Base-by-base conservation (phyloP, 1,140 invertebrate genomes). In the Microvelia longipes region DNA sequence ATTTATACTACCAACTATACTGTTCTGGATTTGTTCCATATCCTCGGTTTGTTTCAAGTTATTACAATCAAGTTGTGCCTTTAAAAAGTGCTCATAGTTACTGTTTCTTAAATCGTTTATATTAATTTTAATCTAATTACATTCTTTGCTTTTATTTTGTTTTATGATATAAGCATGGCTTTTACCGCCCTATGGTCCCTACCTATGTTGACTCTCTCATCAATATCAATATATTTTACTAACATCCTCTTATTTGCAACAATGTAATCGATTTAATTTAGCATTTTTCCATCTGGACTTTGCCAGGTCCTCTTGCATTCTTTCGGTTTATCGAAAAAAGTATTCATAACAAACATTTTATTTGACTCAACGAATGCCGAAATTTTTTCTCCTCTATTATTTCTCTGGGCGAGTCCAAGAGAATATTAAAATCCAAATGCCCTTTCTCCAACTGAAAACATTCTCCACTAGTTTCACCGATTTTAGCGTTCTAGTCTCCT, bases 171-270 rank as follows among this genome's bases (percentile, higher is more conserved):
- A 60, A 11, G 19, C 11, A 60, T 19, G 19, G 11, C 11, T 60
- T 60, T 11, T 11, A 60, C 35, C 19, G 29, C 27, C 24, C 28
- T 67, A 28, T 67, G 66, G 66, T 67, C 66, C 11, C 66, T 67
- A 11, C 66, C 66, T 11, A n/a, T n/a, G n/a, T n/a, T n/a, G n/a
- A n/a, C n/a, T n/a, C n/a, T n/a, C n/a, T n/a, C n/a, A n/a, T n/a
- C 27, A 27, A 67, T 28, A 14, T 15, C 24, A 27, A 67, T 28
- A 67, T 67, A 25, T 11, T 67, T 28, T 25, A 67, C 28, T 67
- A 30, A 11, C 28, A 27, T 14, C 66, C 15, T 67, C 24, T 28
- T 67, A 30, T 67, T 25, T 27, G 2, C 5, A 13, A 67, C 2
- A 27, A 28, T 28, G 24, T 11, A 67, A 28, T 67, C 66, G 15